phyloP scores from a whole-genome alignment of 2,888 invertebrate genomes.

The Ethmia dodecea region DNA sequence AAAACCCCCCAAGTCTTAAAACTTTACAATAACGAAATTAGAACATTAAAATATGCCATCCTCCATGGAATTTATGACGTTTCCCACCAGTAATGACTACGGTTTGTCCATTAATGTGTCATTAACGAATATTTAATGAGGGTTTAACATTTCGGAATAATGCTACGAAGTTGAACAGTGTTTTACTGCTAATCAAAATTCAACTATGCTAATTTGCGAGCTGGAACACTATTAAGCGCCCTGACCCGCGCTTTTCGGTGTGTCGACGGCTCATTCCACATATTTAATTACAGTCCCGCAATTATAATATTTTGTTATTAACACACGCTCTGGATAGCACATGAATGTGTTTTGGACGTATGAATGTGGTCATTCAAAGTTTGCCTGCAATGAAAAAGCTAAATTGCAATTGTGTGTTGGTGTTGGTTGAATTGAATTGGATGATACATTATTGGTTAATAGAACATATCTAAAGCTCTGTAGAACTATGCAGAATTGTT shows the following conservation, averaged over 20 bases:
- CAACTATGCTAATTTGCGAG: conserved; percentile 62
- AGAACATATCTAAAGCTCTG: no score
- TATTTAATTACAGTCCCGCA: conserved; percentile 30
- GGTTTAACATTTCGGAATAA: conserved; percentile 33
- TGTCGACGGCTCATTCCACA: conserved; percentile 23
- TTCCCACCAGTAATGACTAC: conserved; percentile 44
- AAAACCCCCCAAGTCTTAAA: conserved; percentile 19
- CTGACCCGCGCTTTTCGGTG: conserved; percentile 21
- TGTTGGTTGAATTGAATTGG: no score
- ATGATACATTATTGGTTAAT: no score
- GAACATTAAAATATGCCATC: conserved; percentile 35
- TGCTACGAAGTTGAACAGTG: conserved; percentile 42
- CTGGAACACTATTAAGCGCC: conserved; percentile 46
- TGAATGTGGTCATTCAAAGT: no score
- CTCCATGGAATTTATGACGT: conserved; percentile 38
- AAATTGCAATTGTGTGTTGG: no score
- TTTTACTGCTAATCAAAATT: conserved; percentile 69
- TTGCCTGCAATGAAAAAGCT: no score
- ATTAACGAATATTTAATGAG: conserved; percentile 52
- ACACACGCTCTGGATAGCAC: not conserved
- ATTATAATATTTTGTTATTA: conserved; percentile 20
- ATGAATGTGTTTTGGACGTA: no score
- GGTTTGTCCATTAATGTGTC: conserved; percentile 58
- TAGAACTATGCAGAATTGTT: no score
- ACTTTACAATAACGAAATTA: conserved; percentile 38